Evolutionary conservation across 2,797 vertebrate species (phyloP).

Genomic region (Alectoris magna): DNA sequence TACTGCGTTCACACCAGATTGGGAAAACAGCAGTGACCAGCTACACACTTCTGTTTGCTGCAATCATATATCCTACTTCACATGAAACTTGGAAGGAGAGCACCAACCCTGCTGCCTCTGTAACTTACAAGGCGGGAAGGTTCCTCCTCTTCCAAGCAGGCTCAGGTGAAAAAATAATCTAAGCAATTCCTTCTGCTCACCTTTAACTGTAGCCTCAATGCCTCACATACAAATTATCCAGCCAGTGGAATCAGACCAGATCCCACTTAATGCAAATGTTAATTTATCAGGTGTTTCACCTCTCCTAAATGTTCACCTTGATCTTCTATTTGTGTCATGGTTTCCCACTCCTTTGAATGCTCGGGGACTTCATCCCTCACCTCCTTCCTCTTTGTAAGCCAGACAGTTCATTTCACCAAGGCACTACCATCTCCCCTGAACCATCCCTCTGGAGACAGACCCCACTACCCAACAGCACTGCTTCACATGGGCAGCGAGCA

Average conservation of each 20-base stretch:
- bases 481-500: rapidly evolving
- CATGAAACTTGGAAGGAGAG: background rate
- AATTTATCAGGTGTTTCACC: background rate
- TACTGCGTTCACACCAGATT: background rate
- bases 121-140: background rate
- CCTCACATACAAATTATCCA: background rate
- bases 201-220: rapidly evolving
- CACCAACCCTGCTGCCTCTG: background rate
- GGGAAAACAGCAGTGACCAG: background rate
- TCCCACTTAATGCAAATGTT: background rate
- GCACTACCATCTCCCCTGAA: rapidly evolving
- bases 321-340: background rate
- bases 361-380: background rate
- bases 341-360: background rate
- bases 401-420: rapidly evolving
- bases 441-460: rapidly evolving
- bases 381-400: background rate
- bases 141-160: background rate
- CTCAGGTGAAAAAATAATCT: background rate
- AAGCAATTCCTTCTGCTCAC: rapidly evolving
- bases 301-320: background rate
- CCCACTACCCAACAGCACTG: background rate
- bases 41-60: background rate
- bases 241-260: background rate
- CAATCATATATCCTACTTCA: slow-evolving; percentile 23